phyloP scores from a whole-genome alignment of 2,888 invertebrate genomes.

The Acanthococcus lagerstroemiae region DNA sequence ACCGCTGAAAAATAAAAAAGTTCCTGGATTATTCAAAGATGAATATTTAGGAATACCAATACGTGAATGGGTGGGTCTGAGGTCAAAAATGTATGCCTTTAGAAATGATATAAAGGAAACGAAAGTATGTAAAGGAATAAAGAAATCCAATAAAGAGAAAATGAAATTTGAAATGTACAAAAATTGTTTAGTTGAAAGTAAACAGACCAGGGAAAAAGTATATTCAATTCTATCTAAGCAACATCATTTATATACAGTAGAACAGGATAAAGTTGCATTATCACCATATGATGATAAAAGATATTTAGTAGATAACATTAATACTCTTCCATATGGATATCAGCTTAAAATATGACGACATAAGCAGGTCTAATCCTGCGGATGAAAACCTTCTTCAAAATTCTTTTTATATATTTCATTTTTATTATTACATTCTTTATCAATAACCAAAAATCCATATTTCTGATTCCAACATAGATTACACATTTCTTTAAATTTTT shows the following conservation, averaged over 20 bases:
- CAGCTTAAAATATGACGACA: constrained; percentile 6
- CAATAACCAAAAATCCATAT: background rate
- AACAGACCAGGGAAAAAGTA: constrained; percentile 4
- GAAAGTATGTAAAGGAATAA: constrained; percentile 15
- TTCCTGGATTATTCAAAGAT: constrained; percentile 16
- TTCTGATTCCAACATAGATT: background rate
- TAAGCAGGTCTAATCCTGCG: too few relatives aligned
- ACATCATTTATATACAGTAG: constrained; percentile 8
- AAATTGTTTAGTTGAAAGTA: background rate
- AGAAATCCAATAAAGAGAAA: constrained; percentile 17
- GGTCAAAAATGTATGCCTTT: constrained; percentile 14
- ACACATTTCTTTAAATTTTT: background rate
- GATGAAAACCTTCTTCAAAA: background rate
- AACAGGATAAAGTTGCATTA: constrained; percentile 12
- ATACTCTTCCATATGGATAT: constrained; percentile 17
- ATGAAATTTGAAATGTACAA: constrained; percentile 14
- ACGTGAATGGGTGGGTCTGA: background rate
- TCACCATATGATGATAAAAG: constrained; percentile 18
- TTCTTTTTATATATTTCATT: background rate
- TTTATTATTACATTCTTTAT: background rate
- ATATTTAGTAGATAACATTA: constrained; percentile 11
- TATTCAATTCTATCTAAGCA: constrained; percentile 13
- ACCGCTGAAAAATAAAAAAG: constrained; percentile 3
- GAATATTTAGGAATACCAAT: constrained; percentile 16
- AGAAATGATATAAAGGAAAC: constrained; percentile 9